A percentile compares a stretch with the other conserved stretches of the same genome.
phyloP scores from a whole-genome alignment of 2,888 invertebrate genomes.

The Pecten maximus region DNA sequence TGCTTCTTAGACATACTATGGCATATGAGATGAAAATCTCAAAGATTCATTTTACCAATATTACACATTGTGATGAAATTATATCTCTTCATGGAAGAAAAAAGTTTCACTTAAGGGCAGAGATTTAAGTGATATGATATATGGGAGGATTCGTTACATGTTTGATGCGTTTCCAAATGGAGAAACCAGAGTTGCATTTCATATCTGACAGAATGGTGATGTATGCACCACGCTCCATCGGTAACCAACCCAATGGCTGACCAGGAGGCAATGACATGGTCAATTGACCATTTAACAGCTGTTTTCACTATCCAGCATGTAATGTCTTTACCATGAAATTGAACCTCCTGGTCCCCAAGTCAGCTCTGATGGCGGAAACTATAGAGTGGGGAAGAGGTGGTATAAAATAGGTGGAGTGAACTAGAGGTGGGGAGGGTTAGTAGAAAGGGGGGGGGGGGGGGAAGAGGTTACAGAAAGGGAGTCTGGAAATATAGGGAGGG shows the following conservation, averaged over 20 bases:
- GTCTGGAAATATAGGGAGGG: too few species aligned
- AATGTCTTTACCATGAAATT: slow-evolving; percentile 35
- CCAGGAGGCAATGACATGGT: slow-evolving; percentile 24
- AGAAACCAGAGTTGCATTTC: background rate
- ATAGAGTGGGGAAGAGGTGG: too few species aligned
- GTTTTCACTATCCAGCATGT: slow-evolving; percentile 11
- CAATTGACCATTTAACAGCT: slow-evolving; percentile 9
- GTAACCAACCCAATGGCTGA: background rate
- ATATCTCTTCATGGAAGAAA: background rate
- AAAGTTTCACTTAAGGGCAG: background rate
- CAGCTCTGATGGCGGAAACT: background rate
- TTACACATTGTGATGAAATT: background rate
- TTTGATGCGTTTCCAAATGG: background rate
- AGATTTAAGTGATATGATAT: background rate
- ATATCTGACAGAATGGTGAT: background rate
- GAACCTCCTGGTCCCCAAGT: background rate
- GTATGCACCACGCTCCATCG: slow-evolving; percentile 25
- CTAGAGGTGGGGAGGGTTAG: background rate
- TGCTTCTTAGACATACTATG: background rate
- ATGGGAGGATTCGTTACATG: background rate
- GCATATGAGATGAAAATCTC: background rate
- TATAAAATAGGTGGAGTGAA: background rate
- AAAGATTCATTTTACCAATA: background rate
- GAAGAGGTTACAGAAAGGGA: background rate
- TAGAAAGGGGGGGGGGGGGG: background rate